Evolutionary conservation across 2,113 vertebrate genomes (phyloP).

Genomic region (Ciconia maguari): DNA sequence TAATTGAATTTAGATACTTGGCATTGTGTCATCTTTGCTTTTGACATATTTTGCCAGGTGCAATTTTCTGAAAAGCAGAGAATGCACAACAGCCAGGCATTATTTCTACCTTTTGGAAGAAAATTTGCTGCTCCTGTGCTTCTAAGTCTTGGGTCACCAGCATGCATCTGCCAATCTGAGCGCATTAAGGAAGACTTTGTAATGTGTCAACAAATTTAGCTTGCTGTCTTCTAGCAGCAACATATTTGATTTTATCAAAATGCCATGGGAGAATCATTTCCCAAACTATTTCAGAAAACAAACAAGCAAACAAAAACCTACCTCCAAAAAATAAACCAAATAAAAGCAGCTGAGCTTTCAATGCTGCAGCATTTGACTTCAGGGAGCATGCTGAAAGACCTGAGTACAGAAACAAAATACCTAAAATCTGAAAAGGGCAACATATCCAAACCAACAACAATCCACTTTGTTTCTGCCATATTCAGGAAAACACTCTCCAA

Average conservation of each 20-base stretch:
- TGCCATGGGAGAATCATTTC: not conserved
- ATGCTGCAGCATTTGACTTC: not conserved
- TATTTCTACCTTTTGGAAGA: not conserved
- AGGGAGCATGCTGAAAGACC: not conserved
- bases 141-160: not conserved
- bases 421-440: not conserved
- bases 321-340: not conserved
- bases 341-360: not conserved
- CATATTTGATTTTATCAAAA: not conserved
- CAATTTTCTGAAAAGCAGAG: not conserved
- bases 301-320: not conserved
- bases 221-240: not conserved
- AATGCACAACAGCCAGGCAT: not conserved
- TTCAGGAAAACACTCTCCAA: not conserved
- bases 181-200: not conserved
- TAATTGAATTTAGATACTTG: not conserved
- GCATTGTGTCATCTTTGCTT: not conserved
- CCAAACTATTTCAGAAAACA: not conserved
- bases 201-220: not conserved
- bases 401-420: not conserved
- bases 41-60: not conserved
- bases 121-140: not conserved
- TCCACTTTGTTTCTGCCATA: not conserved
- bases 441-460: not conserved
- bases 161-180: not conserved